A percentile compares a stretch with the other conserved stretches of the same genome.
Conservation (phyloP, 1,140 invertebrate genomes). For the Palaemon carinicauda region DNA sequence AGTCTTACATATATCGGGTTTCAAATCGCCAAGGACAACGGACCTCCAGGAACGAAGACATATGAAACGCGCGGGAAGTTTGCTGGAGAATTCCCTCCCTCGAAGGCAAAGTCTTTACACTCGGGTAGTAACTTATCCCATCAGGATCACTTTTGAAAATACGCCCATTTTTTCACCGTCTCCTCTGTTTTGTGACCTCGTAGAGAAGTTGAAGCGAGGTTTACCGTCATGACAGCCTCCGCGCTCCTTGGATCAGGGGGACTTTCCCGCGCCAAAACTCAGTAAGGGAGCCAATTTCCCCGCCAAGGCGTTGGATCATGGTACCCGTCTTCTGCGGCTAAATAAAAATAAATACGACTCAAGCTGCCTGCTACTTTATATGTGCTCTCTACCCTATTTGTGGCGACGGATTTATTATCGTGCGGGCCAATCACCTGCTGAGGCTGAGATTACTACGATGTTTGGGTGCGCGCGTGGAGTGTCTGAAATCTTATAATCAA, state of each 20-base stretch:
- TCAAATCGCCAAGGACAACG: background rate
- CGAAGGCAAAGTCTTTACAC: conserved; percentile 25
- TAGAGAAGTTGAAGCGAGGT: conserved; percentile 45
- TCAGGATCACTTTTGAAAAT: conserved; percentile 47
- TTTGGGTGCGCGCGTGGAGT: too few species aligned
- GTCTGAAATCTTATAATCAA: too few species aligned
- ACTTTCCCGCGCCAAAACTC: conserved; percentile 42
- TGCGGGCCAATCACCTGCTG: too few species aligned
- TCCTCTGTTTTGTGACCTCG: conserved; percentile 42
- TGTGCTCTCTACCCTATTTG: too few species aligned
- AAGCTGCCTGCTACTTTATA: too few species aligned
- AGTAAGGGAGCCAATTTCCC: conserved; percentile 1
- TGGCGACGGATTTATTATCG: too few species aligned
- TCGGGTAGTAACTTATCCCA: conserved; percentile 46
- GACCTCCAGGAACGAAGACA: background rate
- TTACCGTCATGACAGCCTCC: conserved; percentile 22
- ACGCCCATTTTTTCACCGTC: conserved; percentile 42
- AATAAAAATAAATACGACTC: too few species aligned
- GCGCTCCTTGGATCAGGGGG: conserved; percentile 26
- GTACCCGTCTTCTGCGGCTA: too few species aligned
- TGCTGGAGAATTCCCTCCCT: background rate
- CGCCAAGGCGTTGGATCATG: background rate
- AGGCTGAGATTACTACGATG: too few species aligned
- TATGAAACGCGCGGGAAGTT: conserved; percentile 6
- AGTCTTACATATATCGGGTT: background rate